Percentiles rank a stretch among this genome's conserved stretches.
Conservation (phyloP, 2,888 invertebrate genomes). For the Tachina grossa region DNA sequence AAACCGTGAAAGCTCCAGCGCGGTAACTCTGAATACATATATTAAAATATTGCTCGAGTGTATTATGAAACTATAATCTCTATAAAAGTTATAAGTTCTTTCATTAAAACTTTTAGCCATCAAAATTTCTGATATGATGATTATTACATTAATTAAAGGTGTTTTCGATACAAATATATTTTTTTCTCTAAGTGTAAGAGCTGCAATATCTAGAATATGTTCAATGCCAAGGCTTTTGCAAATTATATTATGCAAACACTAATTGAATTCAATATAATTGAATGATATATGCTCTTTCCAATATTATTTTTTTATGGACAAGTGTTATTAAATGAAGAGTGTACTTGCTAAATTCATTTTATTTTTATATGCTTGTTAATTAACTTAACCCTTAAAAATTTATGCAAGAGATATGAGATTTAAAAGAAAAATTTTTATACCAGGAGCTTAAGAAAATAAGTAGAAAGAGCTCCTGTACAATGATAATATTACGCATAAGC, state of each 20-base stretch:
- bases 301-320: slow-evolving; percentile 1
- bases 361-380: background rate
- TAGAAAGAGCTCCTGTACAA: no score
- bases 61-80: no score
- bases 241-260: background rate
- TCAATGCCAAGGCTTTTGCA: background rate
- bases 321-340: slow-evolving; percentile 5
- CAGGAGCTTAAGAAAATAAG: no score
- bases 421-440: background rate
- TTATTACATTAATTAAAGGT: no score
- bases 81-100: no score
- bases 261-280: slow-evolving; percentile 26
- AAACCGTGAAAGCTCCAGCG: no score
- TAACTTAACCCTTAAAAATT: background rate
- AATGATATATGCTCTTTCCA: background rate
- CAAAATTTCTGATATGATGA: no score
- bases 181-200: background rate
- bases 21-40: no score
- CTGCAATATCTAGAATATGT: background rate
- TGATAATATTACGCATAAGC: no score
- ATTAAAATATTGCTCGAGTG: no score
- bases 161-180: background rate
- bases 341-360: no score
- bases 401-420: background rate
- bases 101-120: no score